Base-by-base conservation (phyloP, 2,888 invertebrate species). In the Trimorus sp. region DNA sequence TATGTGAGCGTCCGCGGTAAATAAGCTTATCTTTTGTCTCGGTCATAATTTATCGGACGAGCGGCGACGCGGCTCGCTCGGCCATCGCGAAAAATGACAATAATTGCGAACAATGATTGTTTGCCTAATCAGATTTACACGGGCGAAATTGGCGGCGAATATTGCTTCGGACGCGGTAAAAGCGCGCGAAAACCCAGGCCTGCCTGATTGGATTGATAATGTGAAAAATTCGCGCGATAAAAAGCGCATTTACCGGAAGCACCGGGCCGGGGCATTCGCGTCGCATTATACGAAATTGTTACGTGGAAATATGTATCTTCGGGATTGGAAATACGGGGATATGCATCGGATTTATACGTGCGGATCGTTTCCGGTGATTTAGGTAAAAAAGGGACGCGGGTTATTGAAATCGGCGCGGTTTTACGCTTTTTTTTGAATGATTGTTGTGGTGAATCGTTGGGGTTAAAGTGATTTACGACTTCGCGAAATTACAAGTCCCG, bases 251-350 rank as follows among this genome's bases (percentile, higher is more conserved):
- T 77, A 16, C 68, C 56, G 49, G 48, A 62, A 73, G 68, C 38
- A 62, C 66, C 60, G 53, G 16, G 68, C 26, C 26, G 73, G 65
- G 66, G 62, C 62, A 73, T 73, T 73, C 60, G 48, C 45, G 73
- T 68, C 68, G 62, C 79, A 73, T 79, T 73, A 69, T 73, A 68
- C 62, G 49, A 68, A 69, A 73, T 68, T 79, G 79, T 79, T 69
- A 68, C 58, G 62, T 68, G 78, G 16, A 79, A 79, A 68, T 66
- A 62, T 62, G 69, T 63, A 68, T 78, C 66, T 15, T 49, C 11
- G 58, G 36, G 59, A 38, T 16, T 14, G 58, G 70, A 77, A 71
- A 70, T 77, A 63, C 54, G 56, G 15, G 63, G 38, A 65, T 66
- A 48, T 38, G 59, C 11, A 45, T 60, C 14, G 60, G 54, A 71